These are phyloP conservation scores for Rhinichthys osculus DNA, from an alignment of 2,797 vertebrate species.

Conservation along the genomic window DNA sequence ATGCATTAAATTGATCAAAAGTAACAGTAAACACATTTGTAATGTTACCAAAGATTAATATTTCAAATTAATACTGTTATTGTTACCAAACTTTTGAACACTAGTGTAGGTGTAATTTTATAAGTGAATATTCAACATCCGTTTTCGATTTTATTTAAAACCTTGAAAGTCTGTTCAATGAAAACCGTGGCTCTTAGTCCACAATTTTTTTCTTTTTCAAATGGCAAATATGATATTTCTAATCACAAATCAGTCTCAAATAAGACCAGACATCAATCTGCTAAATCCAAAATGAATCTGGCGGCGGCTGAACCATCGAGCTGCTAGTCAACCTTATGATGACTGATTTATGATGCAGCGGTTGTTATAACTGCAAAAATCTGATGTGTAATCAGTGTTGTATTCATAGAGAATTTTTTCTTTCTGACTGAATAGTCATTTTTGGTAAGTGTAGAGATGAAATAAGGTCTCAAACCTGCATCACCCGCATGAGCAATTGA, in stretches of 20 bases:
- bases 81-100: neutral
- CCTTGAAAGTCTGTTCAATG: neutral
- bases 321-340: neutral
- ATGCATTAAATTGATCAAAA: neutral
- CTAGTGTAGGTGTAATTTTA: neutral
- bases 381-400: neutral
- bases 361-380: slow-evolving; percentile 4
- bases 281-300: neutral
- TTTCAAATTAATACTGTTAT: no score
- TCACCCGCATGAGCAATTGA: neutral
- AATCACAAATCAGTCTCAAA: neutral
- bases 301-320: neutral
- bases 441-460: neutral
- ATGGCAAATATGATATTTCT: neutral
- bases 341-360: slow-evolving; percentile 4
- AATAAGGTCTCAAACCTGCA: neutral
- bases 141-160: neutral
- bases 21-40: neutral
- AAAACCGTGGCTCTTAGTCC: neutral
- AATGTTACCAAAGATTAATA: neutral
- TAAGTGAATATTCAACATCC: neutral
- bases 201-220: neutral
- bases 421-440: neutral
- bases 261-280: neutral
- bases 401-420: neutral